Evolutionary conservation across 2,888 invertebrate species (phyloP), one percentile per base, ranked within the genome.

Genomic region (Amitus sp.): DNA sequence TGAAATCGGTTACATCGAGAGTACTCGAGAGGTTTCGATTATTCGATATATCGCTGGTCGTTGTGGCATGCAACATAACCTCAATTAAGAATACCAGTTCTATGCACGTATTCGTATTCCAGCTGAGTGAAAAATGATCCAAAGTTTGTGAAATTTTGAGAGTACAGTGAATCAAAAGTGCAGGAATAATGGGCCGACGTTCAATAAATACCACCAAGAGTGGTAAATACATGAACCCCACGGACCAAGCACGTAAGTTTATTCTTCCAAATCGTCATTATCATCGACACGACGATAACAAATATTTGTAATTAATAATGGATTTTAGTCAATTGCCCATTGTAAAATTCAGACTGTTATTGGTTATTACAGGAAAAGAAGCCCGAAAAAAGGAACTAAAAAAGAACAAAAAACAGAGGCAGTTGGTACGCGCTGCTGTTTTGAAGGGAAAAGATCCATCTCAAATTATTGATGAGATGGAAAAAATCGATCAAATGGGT

Each of bases 191-290:
- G 63, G 63, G 63, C 17, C 63, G 97, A 54, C 88, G 98, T 71
- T 96, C 97, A 39, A 96, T 97, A 75, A 97, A 96, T 85, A 97
- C 97, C 91, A 98, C 98, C 51, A 98, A 98, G 87, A 97, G 97
- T 95, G 98, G 98, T 82, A 98, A 98, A 89, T 98, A 96, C 77
- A 98, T 99, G 98, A 99, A 99, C 84, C 98, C 98, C 34, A 98
- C 98, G 3, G 98, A 99, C 84, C 98, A 98, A 90, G 97, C 97
- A 60, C 87, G 98, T 95, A 89, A 91, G 95, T 91, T 75, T 70
- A n/a, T n/a, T n/a, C 53, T 30, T 19, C 23, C n/a, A 46, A 17
- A 30, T 23, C 15, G 2, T 57, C 42, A 60, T 51, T 51, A n/a
- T n/a, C n/a, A 40, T 20, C 47, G 20, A 18, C 12, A 46, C 13